Conservation (phyloP, 2,113 vertebrate species). For the Melanerpes aurifrons region DNA sequence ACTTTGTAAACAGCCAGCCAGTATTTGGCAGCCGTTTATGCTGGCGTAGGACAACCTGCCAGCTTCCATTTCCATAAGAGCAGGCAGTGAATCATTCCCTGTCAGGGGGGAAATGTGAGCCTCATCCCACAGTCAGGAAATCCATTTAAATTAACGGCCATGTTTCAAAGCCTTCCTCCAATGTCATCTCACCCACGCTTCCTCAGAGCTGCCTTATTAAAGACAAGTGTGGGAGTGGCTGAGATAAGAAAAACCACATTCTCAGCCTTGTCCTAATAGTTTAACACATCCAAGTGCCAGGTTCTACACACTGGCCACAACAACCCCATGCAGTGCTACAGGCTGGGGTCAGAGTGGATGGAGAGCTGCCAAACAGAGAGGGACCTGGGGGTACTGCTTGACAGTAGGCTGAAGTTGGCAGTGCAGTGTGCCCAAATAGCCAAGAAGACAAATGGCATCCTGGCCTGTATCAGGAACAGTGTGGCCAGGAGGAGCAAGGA, state of each 20-base stretch:
- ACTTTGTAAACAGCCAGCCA: not conserved
- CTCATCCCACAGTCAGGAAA: not conserved
- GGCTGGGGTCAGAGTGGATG: too few relatives aligned
- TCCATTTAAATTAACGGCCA: not conserved
- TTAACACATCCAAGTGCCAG: too few relatives aligned
- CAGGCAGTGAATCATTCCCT: not conserved
- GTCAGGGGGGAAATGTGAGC: not conserved
- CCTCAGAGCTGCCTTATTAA: not conserved
- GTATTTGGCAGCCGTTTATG: not conserved
- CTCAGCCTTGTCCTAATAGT: not conserved
- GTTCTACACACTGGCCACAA: too few relatives aligned
- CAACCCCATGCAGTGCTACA: too few relatives aligned
- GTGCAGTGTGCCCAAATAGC: too few relatives aligned
- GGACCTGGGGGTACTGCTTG: too few relatives aligned
- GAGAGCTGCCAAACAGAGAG: too few relatives aligned
- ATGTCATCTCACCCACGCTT: not conserved
- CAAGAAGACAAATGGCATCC: too few relatives aligned
- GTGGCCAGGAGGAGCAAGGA: too few relatives aligned
- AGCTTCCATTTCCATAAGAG: not conserved
- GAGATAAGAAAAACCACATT: not conserved
- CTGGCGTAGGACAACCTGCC: not conserved
- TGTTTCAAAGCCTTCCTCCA: not conserved
- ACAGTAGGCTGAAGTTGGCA: too few relatives aligned
- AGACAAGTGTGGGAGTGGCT: conserved; percentile 2
- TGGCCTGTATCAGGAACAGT: too few relatives aligned